Base-by-base conservation (phyloP, 2,888 invertebrate genomes). In the Tenthredo livida region DNA sequence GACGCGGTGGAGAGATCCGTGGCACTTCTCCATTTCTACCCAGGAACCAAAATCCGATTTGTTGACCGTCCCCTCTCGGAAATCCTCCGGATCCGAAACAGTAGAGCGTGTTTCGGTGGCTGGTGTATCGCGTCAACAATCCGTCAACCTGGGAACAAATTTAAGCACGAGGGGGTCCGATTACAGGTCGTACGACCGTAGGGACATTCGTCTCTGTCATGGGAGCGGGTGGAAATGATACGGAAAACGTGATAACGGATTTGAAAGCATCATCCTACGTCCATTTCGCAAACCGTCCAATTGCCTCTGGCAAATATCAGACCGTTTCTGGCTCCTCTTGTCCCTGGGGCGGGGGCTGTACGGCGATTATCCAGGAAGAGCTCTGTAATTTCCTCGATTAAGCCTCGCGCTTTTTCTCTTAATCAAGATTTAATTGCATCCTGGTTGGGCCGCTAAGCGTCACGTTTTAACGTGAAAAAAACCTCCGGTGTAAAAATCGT, bases 341-440 rank as follows among this genome's bases (percentile, higher is more conserved):
- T 67, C 67, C 67, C 67, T 47, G 10, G 73, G 73, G 73, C 43
- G 21, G 73, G 43, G 43, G 73, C 37, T n/a, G 37, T 61, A 5
- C 21, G 40, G 40, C 40, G 78, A 77, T 80, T 40, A 61, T 40
- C 37, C 58, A 21, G 80, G 58, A 80, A 80, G 61, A 80, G 80
- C 80, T 80, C 40, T 58, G 80, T 80, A 80, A 80, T 80, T 80
- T 80, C 61, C 80, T 80, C 80, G 80, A 80, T 80, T 80, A 80
- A 80, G 58, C 80, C 80, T 58, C 58, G 61, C 80, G 80, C 80
- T 80, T 80, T 78, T 80, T 80, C 80, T 61, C 80, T 80, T 80
- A 80, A 80, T 80, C 80, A 80, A 80, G 37, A 61, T 80, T 80
- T 80, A 80, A 80, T 80, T 80, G 80, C 80, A 40, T 80, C 80